Percentiles rank a stretch among this genome's conserved stretches.
These are phyloP conservation scores for Zapornia atra DNA, from an alignment of 2,113 vertebrate species.

Conservation along the genomic window DNA sequence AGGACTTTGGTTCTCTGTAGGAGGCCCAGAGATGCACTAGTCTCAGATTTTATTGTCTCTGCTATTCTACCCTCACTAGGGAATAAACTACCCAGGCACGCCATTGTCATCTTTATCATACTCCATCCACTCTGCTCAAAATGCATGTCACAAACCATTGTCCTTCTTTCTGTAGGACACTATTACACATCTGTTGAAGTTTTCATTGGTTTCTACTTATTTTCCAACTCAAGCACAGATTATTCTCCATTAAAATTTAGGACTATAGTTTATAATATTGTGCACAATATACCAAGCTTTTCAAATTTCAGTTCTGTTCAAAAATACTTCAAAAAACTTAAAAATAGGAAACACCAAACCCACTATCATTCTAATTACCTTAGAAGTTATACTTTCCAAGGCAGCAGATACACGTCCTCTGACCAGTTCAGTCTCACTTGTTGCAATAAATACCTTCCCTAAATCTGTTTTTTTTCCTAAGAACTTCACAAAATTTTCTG, in stretches of 20 bases:
- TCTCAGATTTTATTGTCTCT: background rate
- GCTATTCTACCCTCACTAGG: background rate
- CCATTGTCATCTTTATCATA: background rate
- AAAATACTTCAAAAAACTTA: background rate
- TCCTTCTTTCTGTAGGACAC: background rate
- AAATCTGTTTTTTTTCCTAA: fast-evolving
- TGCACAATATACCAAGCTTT: background rate
- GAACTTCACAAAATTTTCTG: background rate
- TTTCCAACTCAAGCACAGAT: background rate
- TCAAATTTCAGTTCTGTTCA: background rate
- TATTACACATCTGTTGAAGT: background rate
- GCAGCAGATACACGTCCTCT: background rate
- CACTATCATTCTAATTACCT: background rate
- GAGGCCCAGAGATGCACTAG: background rate
- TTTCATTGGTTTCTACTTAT: background rate
- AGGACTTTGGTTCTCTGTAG: conserved; percentile 22
- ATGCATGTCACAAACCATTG: background rate
- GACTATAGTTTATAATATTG: background rate
- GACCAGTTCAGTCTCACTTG: fast-evolving
- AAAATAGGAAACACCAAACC: background rate
- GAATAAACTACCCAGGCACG: background rate
- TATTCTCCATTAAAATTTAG: background rate
- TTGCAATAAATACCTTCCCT: background rate
- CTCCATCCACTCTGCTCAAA: background rate
- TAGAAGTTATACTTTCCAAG: background rate